Evolutionary conservation across 1,140 invertebrate species (phyloP).

Genomic region (Centruroides sculpturatus): DNA sequence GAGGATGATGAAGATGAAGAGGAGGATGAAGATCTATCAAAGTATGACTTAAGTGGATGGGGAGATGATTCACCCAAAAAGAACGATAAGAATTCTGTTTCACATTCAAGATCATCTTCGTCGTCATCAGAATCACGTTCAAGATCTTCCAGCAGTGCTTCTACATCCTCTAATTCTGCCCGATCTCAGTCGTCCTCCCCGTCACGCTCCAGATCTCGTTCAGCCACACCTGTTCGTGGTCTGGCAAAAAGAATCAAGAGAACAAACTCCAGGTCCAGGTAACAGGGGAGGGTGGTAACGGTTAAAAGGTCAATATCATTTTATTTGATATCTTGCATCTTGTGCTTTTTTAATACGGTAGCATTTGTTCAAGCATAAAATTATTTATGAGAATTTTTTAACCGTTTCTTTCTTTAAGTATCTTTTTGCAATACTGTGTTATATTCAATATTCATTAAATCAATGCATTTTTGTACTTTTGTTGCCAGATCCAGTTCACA

Average conservation of each 20-base stretch:
- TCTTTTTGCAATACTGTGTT: background rate
- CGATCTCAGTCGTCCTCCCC: background rate
- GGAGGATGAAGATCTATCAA: conserved; percentile 43
- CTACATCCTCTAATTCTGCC: background rate
- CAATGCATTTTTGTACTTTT: background rate
- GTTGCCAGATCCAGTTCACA: conserved; percentile 5
- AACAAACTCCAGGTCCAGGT: conserved; percentile 14
- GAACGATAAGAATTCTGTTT: conserved; percentile 9
- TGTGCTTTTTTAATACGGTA: background rate
- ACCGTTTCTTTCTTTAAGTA: background rate
- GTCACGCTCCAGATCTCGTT: conserved; percentile 9
- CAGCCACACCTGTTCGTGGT: conserved; percentile 4
- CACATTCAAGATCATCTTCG: conserved; percentile 1
- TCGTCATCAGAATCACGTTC: conserved; percentile 1
- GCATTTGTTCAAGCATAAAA: background rate
- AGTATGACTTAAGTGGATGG: conserved; percentile 42
- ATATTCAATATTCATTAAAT: background rate
- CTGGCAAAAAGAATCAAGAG: conserved; percentile 1
- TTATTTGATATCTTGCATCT: conserved; percentile 3
- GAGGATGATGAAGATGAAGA: conserved; percentile 34
- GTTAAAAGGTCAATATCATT: conserved; percentile 16
- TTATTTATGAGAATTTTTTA: background rate
- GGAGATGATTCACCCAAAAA: conserved; percentile 36
- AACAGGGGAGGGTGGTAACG: conserved; percentile 16
- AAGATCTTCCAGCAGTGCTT: conserved; percentile 7